phyloP scores from a whole-genome alignment of 2,797 vertebrate genomes.

The Cercopithecus petaurista region DNA sequence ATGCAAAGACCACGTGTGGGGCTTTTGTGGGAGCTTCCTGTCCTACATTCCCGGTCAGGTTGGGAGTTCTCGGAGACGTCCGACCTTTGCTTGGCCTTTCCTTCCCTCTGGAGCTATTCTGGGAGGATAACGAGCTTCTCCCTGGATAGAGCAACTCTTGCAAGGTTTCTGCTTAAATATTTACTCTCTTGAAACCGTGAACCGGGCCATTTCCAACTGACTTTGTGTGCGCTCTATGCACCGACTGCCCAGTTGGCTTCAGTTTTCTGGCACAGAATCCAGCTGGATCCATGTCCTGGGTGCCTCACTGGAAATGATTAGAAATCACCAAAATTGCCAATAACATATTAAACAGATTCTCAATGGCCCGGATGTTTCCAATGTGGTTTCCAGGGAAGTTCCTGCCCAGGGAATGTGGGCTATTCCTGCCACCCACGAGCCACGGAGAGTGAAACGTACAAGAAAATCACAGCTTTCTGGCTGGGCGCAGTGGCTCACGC shows the following conservation, averaged over 20 bases:
- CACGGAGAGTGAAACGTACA: not conserved
- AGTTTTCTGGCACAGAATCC: not conserved
- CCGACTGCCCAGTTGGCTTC: not conserved
- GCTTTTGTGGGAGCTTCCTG: not conserved
- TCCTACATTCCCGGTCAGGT: not conserved
- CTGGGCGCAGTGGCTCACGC: too few species aligned
- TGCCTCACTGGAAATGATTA: constrained; percentile 14
- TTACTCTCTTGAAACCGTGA: not conserved
- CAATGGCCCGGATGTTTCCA: constrained; percentile 14
- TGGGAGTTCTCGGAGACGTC: not conserved
- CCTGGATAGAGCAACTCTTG: not conserved
- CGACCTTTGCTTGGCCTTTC: not conserved
- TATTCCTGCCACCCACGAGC: constrained; percentile 44
- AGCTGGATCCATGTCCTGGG: not conserved
- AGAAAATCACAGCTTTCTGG: not conserved
- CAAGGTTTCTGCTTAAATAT: not conserved
- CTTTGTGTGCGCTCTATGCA: not conserved
- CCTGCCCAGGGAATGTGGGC: constrained; percentile 16
- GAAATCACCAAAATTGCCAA: constrained; percentile 48
- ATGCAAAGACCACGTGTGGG: not conserved
- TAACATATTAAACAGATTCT: not conserved
- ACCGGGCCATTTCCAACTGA: not conserved
- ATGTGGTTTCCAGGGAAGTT: constrained; percentile 39
- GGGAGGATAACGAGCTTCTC: not conserved
- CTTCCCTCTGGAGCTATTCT: not conserved